Conservation (phyloP, 2,113 vertebrate genomes). For the Cyprinodon brontotheroides region DNA sequence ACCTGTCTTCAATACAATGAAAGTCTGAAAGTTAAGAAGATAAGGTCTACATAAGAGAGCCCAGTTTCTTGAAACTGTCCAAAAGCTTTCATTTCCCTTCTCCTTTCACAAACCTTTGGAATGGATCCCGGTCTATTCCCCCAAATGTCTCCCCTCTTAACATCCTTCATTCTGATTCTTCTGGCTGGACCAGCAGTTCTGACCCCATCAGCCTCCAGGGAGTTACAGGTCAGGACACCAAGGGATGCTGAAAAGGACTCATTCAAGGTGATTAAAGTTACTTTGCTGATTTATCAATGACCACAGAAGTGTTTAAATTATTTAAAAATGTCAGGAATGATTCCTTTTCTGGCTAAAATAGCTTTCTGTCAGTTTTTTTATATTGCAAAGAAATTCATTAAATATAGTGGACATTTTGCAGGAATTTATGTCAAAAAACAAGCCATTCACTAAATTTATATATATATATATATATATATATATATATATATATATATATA, state of each 20-base stretch:
- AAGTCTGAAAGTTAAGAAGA: neutral
- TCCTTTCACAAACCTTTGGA: conserved; percentile 4
- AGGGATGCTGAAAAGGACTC: conserved; percentile 51
- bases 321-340: neutral
- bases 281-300: neutral
- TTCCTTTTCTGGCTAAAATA: neutral
- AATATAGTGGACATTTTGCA: neutral
- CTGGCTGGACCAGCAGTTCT: conserved; percentile 41
- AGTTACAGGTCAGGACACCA: conserved; percentile 42
- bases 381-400: neutral
- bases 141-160: conserved; percentile 37
- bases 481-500: too few relatives aligned
- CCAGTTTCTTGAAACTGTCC: neutral
- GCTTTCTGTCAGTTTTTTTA: neutral
- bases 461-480: too few relatives aligned
- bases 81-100: neutral
- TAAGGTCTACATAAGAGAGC: neutral
- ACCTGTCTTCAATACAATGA: neutral
- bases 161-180: conserved; percentile 54
- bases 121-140: neutral
- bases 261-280: conserved; percentile 54
- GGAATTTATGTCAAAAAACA: neutral
- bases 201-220: conserved; percentile 18
- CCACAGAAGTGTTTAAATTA: neutral
- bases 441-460: neutral